A percentile compares a stretch with the other conserved stretches of the same genome.
phyloP scores from a whole-genome alignment of 2,797 vertebrate genomes.

The Cyclura pinguis region DNA sequence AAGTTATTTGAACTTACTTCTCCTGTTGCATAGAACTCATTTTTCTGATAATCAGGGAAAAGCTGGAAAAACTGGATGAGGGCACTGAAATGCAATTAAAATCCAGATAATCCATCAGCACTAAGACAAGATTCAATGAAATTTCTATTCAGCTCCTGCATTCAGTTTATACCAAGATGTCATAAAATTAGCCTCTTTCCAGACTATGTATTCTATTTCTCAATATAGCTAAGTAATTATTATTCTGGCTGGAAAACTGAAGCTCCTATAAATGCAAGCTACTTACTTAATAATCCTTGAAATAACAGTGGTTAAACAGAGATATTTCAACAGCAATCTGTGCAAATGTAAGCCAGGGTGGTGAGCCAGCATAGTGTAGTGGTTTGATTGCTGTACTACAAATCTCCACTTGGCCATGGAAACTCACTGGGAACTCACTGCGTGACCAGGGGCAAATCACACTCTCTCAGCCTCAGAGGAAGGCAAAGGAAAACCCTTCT shows the following conservation, averaged over 20 bases:
- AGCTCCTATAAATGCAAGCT: background rate
- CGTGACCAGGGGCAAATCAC: too few species aligned
- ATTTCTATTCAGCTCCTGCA: background rate
- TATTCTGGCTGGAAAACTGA: conserved; percentile 16
- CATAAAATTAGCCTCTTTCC: conserved; percentile 29
- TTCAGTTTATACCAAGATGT: conserved; percentile 14
- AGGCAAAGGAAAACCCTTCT: too few species aligned
- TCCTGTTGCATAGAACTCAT: conserved; percentile 87
- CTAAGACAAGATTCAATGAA: background rate
- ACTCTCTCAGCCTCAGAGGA: too few species aligned
- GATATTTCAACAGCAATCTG: background rate
- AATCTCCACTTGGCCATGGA: too few species aligned
- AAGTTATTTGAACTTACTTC: conserved; percentile 80
- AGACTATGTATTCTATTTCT: conserved; percentile 31
- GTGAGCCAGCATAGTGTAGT: background rate
- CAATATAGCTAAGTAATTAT: conserved; percentile 26
- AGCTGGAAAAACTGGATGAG: conserved; percentile 87
- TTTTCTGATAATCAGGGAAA: conserved; percentile 88
- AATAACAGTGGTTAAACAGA: background rate
- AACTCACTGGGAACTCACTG: too few species aligned
- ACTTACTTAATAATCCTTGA: background rate
- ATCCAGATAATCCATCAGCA: conserved; percentile 17
- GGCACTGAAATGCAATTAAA: conserved; percentile 75
- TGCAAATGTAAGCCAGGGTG: background rate
- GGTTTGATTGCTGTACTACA: background rate